Evolutionary conservation across 2,888 invertebrate species (phyloP), one percentile per base, ranked within the genome.

Genomic region (Altica lythri): DNA sequence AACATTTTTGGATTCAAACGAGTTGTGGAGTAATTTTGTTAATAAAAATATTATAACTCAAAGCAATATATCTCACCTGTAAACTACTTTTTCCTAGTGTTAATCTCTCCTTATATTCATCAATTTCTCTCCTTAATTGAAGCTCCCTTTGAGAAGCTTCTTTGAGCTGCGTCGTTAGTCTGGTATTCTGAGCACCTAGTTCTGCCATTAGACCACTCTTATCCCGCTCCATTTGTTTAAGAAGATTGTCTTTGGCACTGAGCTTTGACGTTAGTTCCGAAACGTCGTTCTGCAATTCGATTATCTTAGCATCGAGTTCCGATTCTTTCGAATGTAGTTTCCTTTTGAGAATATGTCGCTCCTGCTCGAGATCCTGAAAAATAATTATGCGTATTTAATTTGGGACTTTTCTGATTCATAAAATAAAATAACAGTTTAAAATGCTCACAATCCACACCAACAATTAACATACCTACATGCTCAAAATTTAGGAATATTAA

Each of bases 221-320:
- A 67, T 94, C 93, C 63, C 89, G 84, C 73, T 90, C 90, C 62
- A 83, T 81, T 79, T 86, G 81, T 53, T 82, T 83, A 35, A 83
- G 78, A 3, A 80, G 78, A 14, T 76, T 80, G 52, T 84, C 84
- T 64, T 82, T 79, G 63, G 85, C 81, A 61, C 85, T 85, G 60
- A 95, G 81, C 74, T 91, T 89, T 54, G 85, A 81, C 58, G 88
- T 86, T 38, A 95, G 82, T 72, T 89, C 87, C 59, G 84, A 82
- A 72, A 95, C 84, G 79, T 96, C 96, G 64, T 89, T 86, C 75
- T 95, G 93, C 35, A 95, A 81, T 75, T 96, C 96, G 67, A 90
- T 77, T 37, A 93, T 83, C 61, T 90, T 83, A 44, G 90, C 86
- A 66, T 96, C 95, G 74, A 90, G 91, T 76, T 96, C 95, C 19